phyloP scores from a whole-genome alignment of 64 coral and sea anemone genomes.

The Pocillopora verrucosa region DNA sequence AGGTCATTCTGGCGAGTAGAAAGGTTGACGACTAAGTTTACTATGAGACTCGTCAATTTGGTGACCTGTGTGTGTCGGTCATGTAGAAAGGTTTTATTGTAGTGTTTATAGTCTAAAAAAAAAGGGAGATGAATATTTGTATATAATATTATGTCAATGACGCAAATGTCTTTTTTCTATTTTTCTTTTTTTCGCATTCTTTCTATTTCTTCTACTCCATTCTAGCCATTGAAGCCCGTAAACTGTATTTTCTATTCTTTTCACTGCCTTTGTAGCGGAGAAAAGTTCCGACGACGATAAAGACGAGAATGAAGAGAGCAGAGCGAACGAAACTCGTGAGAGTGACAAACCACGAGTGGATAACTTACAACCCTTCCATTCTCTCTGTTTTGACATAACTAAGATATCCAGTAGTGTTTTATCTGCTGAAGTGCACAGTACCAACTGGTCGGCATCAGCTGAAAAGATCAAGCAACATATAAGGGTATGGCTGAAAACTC shows the following conservation, averaged over 20 bases:
- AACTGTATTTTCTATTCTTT: not conserved
- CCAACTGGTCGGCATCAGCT: not conserved
- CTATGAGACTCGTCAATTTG: too few relatives aligned
- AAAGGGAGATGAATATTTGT: too few relatives aligned
- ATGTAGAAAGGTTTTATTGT: too few relatives aligned
- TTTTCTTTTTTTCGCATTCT: not conserved
- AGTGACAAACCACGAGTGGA: not conserved
- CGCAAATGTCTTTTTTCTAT: not conserved
- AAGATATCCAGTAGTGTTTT: not conserved
- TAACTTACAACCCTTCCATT: not conserved
- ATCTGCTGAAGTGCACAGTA: not conserved
- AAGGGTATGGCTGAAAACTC: not conserved
- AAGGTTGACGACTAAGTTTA: too few relatives aligned
- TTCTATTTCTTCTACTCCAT: too few relatives aligned
- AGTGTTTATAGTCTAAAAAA: too few relatives aligned
- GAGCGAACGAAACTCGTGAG: not conserved
- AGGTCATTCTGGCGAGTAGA: too few relatives aligned
- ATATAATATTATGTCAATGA: too few relatives aligned
- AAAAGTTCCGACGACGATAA: not conserved
- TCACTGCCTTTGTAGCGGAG: not conserved
- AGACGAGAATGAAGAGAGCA: not conserved
- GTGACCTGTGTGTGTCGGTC: too few relatives aligned
- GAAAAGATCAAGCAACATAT: not conserved
- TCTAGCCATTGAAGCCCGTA: too few relatives aligned
- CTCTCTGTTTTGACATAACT: not conserved